phyloP scores from a whole-genome alignment of 2,888 invertebrate species.

The Athetis lepigone region DNA sequence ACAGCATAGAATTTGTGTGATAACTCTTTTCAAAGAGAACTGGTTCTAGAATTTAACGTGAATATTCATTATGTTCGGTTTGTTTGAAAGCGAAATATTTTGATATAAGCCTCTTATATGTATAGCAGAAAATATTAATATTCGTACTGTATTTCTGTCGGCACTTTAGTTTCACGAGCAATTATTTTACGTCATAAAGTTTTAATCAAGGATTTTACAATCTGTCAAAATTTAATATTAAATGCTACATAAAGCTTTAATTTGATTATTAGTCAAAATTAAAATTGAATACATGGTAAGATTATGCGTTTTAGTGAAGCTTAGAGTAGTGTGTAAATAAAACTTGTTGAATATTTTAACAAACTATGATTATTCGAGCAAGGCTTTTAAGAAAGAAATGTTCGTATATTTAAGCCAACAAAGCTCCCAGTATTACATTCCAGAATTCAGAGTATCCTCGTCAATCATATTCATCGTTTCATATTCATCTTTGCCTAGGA shows the following conservation, averaged over 20 bases:
- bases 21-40: conserved; percentile 45
- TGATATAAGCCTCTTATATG: conserved; percentile 15
- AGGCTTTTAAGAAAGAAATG: conserved; percentile 8
- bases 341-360: conserved; percentile 1
- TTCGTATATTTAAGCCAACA: conserved; percentile 15
- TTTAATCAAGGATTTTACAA: conserved; percentile 4
- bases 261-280: neutral
- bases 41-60: conserved; percentile 18
- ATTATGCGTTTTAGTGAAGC: neutral
- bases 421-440: conserved; percentile 18
- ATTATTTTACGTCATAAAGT: conserved; percentile 1
- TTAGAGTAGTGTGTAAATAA: neutral
- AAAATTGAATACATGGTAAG: neutral
- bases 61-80: conserved; percentile 6
- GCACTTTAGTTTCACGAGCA: conserved; percentile 6
- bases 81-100: conserved; percentile 23
- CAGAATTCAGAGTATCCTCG: conserved; percentile 30
- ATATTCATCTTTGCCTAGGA: conserved; percentile 21
- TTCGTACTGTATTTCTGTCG: conserved; percentile 9
- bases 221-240: too few relatives aligned
- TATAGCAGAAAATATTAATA: conserved; percentile 18
- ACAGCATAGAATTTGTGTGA: conserved; percentile 35
- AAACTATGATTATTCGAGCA: conserved; percentile 9
- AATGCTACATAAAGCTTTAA: conserved; percentile 3
- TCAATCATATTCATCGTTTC: conserved; percentile 33